Evolutionary conservation across 1,140 invertebrate genomes (phyloP).

Genomic region (Atta cephalotes): DNA sequence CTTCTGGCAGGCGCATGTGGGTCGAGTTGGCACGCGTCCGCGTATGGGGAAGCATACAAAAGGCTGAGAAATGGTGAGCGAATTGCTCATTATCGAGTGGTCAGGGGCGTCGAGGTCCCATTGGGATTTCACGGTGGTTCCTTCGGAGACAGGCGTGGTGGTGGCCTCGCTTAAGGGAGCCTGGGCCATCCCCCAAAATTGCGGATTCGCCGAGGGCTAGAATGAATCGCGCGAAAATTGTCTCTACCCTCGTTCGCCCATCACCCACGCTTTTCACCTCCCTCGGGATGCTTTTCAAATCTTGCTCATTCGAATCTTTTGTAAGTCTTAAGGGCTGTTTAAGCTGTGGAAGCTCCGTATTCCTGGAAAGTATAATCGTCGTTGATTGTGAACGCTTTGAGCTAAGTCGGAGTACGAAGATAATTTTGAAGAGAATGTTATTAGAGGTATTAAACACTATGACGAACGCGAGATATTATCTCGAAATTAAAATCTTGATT

Average conservation of each 20-base stretch:
- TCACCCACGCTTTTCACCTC: slow-evolving; percentile 25
- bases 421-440: background rate
- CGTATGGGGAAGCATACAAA: slow-evolving; percentile 77
- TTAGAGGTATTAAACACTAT: background rate
- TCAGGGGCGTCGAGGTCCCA: slow-evolving; percentile 56
- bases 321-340: slow-evolving; percentile 52
- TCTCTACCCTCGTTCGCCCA: slow-evolving; percentile 45
- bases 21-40: slow-evolving; percentile 73
- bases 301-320: slow-evolving; percentile 32
- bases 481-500: background rate
- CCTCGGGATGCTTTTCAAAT: slow-evolving; percentile 35
- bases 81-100: slow-evolving; percentile 83
- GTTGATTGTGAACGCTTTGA: slow-evolving; percentile 28
- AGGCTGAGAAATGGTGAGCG: slow-evolving; percentile 81
- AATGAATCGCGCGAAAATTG: slow-evolving; percentile 75
- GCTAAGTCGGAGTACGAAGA: background rate
- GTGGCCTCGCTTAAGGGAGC: slow-evolving; percentile 41
- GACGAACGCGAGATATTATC: background rate
- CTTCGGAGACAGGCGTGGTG: slow-evolving; percentile 27
- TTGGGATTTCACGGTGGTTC: slow-evolving; percentile 69
- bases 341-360: slow-evolving; percentile 22
- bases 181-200: slow-evolving; percentile 32
- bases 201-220: slow-evolving; percentile 53
- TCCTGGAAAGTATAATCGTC: slow-evolving; percentile 40
- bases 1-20: slow-evolving; percentile 33